Base-by-base conservation (phyloP, 2,797 vertebrate species). In the Cryptoblepharus egeriae region DNA sequence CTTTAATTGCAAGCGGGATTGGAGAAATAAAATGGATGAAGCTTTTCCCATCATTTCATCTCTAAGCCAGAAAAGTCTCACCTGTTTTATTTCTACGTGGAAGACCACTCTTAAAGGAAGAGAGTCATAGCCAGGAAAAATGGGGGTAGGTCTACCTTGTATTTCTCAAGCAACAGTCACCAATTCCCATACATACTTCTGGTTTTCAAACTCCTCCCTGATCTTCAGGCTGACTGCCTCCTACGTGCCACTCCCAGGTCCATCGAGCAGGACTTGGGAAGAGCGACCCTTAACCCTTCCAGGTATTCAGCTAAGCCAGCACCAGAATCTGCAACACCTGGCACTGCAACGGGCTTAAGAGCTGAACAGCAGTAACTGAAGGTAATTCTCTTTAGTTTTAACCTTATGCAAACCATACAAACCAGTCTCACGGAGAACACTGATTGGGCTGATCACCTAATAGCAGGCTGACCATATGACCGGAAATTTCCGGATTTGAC, bases 251-350 rank as follows among this genome's bases (percentile, higher is more conserved):
- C 82, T 84, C 82, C 82, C 76, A 84, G 52, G 77, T 84, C 65
- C 82, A 84, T 84, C 26, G 82, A 84, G 30, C 82, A 84, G 63
- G 52, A 35, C 24, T 75, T 68, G 63, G 12, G 20, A 37, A 61
- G 70, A 84, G 39, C 13, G 26, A 74, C 82, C 82, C 72, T 84
- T 84, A 72, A 69, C 71, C 82, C 52, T 79, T 79, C 24, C 63
- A 37, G n/a, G 5, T 73, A 16, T 74, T 65, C 39, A 69, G 77
- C 45, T 45, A 58, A 83, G 68, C 37, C 63, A 75, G 70, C 55
- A 35, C 61, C 64, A 74, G 77, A 60, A 75, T 39, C 30, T 11
- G 71, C 26, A 30, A 61, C 77, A 18, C 64, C 63, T 74, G 82
- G 37, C 18, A 37, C 61, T 52, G 63, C 64, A 26, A 68, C 24